phyloP scores from a whole-genome alignment of 1,140 invertebrate genomes.

The Euura saliciscinereae region DNA sequence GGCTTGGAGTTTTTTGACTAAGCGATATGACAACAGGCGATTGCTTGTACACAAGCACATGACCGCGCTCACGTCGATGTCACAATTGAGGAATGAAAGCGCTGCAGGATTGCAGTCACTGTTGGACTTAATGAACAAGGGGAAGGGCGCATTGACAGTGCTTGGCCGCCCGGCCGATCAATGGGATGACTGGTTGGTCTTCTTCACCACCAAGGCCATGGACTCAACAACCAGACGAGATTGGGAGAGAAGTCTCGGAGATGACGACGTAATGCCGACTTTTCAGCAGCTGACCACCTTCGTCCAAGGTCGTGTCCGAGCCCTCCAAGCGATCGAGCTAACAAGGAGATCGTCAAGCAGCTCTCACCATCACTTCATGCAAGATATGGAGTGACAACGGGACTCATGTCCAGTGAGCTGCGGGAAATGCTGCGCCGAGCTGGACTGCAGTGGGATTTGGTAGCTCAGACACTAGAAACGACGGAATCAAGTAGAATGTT shows the following conservation, averaged over 20 bases:
- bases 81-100: constrained; percentile 22
- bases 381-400: constrained; percentile 23
- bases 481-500: constrained; percentile 39
- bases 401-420: constrained; percentile 19
- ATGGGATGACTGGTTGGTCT: constrained; percentile 29
- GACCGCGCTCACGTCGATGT: constrained; percentile 23
- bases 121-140: constrained; percentile 25
- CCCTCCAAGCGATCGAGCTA: neutral
- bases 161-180: constrained; percentile 20
- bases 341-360: neutral
- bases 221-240: constrained; percentile 25
- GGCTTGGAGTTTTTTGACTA: constrained; percentile 29
- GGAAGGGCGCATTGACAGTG: constrained; percentile 23
- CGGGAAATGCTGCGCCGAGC: neutral
- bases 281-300: constrained; percentile 20
- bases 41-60: constrained; percentile 30
- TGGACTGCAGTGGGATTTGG: too few relatives aligned
- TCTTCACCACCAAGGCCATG: constrained; percentile 25
- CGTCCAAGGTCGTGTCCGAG: neutral
- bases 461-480: neutral
- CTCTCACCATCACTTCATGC: neutral
- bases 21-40: constrained; percentile 28
- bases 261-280: neutral
- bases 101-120: constrained; percentile 21
- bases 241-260: constrained; percentile 24